These are phyloP conservation scores for Nomada goodeniana DNA, from an alignment of 2,888 invertebrate genomes.

Conservation along the genomic window DNA sequence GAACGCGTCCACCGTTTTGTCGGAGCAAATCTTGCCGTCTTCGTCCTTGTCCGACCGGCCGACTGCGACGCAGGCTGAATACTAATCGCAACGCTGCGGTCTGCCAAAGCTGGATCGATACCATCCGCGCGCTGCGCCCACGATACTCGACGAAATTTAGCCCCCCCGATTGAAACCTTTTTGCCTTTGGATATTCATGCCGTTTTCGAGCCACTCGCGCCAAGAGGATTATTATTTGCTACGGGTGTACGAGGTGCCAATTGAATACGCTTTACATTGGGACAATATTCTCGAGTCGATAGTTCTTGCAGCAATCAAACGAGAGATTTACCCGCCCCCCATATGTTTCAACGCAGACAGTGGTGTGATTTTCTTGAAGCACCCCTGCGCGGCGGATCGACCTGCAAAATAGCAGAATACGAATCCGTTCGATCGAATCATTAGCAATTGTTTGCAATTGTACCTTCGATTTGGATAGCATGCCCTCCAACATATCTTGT, in stretches of 20 bases:
- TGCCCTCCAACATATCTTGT: constrained; percentile 59
- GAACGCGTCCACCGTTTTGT: constrained; percentile 51
- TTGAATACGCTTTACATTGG: neutral
- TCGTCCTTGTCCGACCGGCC: constrained; percentile 74
- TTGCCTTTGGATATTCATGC: constrained; percentile 51
- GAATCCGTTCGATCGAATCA: neutral
- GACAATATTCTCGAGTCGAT: neutral
- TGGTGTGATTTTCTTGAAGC: neutral
- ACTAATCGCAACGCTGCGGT: constrained; percentile 76
- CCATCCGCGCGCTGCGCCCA: constrained; percentile 51
- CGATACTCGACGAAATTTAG: constrained; percentile 51
- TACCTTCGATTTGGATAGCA: constrained; percentile 23
- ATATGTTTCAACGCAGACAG: neutral
- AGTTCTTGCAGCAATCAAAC: neutral
- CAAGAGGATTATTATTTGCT: constrained; percentile 7
- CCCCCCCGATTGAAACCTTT: constrained; percentile 44
- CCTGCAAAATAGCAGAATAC: neutral
- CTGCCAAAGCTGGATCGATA: constrained; percentile 76
- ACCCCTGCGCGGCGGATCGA: neutral
- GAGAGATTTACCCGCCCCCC: neutral
- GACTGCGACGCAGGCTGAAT: constrained; percentile 76
- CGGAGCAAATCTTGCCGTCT: constrained; percentile 68
- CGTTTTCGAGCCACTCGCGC: constrained; percentile 24
- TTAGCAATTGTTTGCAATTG: neutral
- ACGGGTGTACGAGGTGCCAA: constrained; percentile 8